phyloP scores from a whole-genome alignment of 2,888 invertebrate species.

The Ethmia dodecea region DNA sequence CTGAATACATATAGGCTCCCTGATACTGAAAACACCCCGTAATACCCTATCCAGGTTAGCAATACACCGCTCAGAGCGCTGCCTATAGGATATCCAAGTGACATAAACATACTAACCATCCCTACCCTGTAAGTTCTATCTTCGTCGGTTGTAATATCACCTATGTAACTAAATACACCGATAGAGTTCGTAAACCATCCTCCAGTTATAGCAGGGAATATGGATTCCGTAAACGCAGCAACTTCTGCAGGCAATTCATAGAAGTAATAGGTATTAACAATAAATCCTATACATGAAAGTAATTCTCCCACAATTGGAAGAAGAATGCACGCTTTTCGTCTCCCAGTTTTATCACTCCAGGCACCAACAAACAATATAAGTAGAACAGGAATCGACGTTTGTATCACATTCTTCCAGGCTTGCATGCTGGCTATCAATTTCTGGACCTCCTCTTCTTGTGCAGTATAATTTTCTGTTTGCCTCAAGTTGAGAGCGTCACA shows the following conservation, averaged over 20 bases:
- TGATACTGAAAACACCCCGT: slow-evolving; percentile 87
- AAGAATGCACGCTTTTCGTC: slow-evolving; percentile 83
- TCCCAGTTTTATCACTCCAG: slow-evolving; percentile 79
- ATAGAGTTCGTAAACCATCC: slow-evolving; percentile 93
- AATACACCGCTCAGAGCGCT: slow-evolving; percentile 91
- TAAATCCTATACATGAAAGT: slow-evolving; percentile 80
- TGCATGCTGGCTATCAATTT: slow-evolving; percentile 82
- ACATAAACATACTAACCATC: slow-evolving; percentile 91
- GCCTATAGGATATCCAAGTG: slow-evolving; percentile 91
- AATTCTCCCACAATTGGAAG: slow-evolving; percentile 85
- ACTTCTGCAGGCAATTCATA: slow-evolving; percentile 87
- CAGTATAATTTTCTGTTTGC: slow-evolving; percentile 67
- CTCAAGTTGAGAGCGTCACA: slow-evolving; percentile 83
- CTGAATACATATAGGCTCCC: slow-evolving; percentile 84
- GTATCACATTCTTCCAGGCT: slow-evolving; percentile 85
- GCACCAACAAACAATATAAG: slow-evolving; percentile 86
- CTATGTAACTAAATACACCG: slow-evolving; percentile 92
- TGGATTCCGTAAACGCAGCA: slow-evolving; percentile 85
- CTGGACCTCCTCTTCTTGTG: slow-evolving; percentile 76
- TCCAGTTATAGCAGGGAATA: slow-evolving; percentile 89
- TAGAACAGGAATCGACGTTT: slow-evolving; percentile 83
- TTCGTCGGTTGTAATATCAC: slow-evolving; percentile 89
- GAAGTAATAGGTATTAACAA: slow-evolving; percentile 84
- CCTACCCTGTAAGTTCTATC: slow-evolving; percentile 90
- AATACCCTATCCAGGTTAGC: slow-evolving; percentile 84